Evolutionary conservation across 2,888 invertebrate species (phyloP), one percentile per base, ranked within the genome.

Genomic region (Gnatocerus cornutus): DNA sequence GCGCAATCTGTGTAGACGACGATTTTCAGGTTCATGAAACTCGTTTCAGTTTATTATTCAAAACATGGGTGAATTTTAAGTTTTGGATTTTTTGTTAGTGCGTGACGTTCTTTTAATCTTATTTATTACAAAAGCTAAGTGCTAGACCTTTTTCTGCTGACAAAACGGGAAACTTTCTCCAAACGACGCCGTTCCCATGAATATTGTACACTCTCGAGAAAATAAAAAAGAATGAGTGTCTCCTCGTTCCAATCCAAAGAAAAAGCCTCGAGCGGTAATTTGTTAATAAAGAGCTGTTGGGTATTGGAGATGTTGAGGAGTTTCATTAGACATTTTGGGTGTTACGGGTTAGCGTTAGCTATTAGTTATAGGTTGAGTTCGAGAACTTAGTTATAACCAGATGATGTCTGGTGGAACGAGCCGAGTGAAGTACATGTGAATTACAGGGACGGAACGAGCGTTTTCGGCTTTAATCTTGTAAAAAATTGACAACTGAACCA

Each of bases 1-100:
- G 10, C n/a, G 29, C 29, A 52, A 52, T 33, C 33, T 52, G 14
- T 29, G 29, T 8, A n/a, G 10, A n/a, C 29, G 52, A 33, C 46
- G 14, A 16, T 16, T 46, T 46, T 46, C 46, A 46, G 46, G 46
- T 46, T 46, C 46, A 46, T 14, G 46, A 46, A 46, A 46, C 46
- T n/a, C 46, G 46, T 16, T 46, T 46, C 46, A 8, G 43, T 46
- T 46, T 46, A 46, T 14, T 46, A 46, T 46, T 46, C 46, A 46
- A 16, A 46, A 14, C 46, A 46, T 9, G 46, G 14, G 4, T 8
- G 46, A 46, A 14, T 46, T 46, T 46, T 46, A 46, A n/a, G n/a
- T n/a, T n/a, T n/a, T n/a, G n/a, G n/a, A n/a, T n/a, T n/a, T n/a
- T n/a, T n/a, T n/a, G n/a, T n/a, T n/a, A n/a, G n/a, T n/a, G n/a